Base-by-base conservation (phyloP, 2,113 vertebrate genomes). In the Baryphthengus martii region DNA sequence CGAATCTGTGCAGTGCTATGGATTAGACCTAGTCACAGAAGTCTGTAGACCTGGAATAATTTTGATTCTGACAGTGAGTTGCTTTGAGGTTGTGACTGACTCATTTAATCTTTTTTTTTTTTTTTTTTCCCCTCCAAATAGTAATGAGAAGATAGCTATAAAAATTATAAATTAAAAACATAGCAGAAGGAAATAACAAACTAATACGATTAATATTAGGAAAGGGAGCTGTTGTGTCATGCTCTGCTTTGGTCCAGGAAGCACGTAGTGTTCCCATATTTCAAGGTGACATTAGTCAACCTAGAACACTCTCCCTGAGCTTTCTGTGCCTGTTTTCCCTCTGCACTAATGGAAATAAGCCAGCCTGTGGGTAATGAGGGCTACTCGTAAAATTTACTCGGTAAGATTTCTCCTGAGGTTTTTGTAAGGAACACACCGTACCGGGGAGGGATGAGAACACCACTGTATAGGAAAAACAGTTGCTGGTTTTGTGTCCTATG, bases 1-100 rank as follows among this genome's bases (percentile, higher is more conserved):
- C n/a, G 76, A 70, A 74, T 94, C 92, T 91, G 45, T 81, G 47
- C 80, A 61, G 84, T 85, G 85, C 95, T 70, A 29, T 89, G 96
- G 94, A 93, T 95, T 97, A 97, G 89, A 93, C 88, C 44, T 10
- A 92, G 80, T 85, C 40, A 29, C 45, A 75, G 56, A 72, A 95
- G 56, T 92, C 86, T 87, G 47, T 35, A 92, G 73, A 85, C 85
- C 55, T 88, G 78, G 58, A 89, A 74, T 96, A 66, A 91, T 90
- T 88, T 52, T 86, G 53, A 58, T 85, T 90, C 85, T 94, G 95
- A 96, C 92, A 81, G 67, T 92, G 88, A 93, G 39, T 96, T 94
- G 79, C 85, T 96, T 95, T 91, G 83, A 95, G 93, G 73, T 81
- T 93, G n/a, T 90, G 88, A 92, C 1, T 56, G 53, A 71, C 77